Evolutionary conservation across 92 coral and sea anemone genomes (phyloP), one percentile per base, ranked within the genome.

Genomic region (Metridium senile): DNA sequence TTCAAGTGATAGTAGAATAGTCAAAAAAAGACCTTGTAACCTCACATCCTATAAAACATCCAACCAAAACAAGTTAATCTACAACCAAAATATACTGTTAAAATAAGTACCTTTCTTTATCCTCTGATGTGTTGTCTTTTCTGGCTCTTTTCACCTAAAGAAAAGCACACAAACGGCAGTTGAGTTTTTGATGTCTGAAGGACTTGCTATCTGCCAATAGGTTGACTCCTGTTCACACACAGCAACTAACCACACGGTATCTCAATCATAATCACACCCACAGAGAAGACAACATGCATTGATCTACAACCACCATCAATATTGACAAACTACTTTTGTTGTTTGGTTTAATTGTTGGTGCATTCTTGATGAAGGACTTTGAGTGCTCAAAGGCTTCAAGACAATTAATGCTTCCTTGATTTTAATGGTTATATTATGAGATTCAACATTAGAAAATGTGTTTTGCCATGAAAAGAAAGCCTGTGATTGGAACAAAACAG

Each of bases 81-180:
- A 26, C 26, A 62, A 45, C 10, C 31, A 1, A 30, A 78, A 30
- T 16, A 30, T 30, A 30, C 56, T 34, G 63, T 67, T 52, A 25
- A 54, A 78, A 52, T 74, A 47, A 61, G 68, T 43, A 93, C 94
- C 94, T 88, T 58, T 90, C 94, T 71, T 84, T 90, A 80, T 90
- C 92, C 62, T 93, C 89, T 29, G 85, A 81, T 67, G 84, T 76
- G 83, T 84, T 85, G 29, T 93, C 98, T 67, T 82, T 90, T 32
- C 96, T 78, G 47, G 95, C 81, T 88, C 98, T 89, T 78, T 93
- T 93, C 63, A 90, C 90, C 98, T 93, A 23, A 31, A 85, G 70
- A 81, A 67, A 80, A 35, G 57, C 46, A 45, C 25, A 64, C 54
- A 57, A 59, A 29, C 17, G 61, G 33, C 28, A 29, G 63, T 22